These are phyloP conservation scores for Peromyscus attwateri DNA, from an alignment of 2,797 vertebrate species.

Conservation along the genomic window DNA sequence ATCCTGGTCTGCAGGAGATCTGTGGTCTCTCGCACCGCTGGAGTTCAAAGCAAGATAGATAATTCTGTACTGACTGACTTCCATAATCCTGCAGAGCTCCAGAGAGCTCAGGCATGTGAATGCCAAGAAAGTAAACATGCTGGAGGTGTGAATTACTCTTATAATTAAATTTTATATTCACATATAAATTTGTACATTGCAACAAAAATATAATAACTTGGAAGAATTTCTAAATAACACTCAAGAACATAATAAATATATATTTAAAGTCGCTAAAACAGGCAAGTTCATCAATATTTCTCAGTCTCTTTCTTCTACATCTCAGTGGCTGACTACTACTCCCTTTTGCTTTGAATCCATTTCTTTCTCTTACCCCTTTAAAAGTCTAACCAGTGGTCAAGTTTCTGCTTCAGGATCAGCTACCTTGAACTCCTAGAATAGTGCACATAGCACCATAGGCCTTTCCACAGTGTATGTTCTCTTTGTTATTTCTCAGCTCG, in stretches of 20 bases:
- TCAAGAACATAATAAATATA: background rate
- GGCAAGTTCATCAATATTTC: background rate
- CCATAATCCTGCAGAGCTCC: background rate
- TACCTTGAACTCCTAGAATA: background rate
- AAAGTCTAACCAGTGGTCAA: background rate
- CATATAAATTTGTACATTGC: constrained; percentile 48
- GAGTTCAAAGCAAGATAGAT: background rate
- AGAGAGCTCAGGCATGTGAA: constrained; percentile 33
- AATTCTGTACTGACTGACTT: background rate
- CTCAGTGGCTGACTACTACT: background rate
- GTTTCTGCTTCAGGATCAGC: background rate
- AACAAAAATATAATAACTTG: constrained; percentile 56
- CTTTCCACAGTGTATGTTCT: background rate
- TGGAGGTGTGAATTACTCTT: constrained; percentile 56
- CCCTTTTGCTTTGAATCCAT: background rate
- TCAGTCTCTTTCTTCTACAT: background rate
- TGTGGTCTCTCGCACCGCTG: background rate
- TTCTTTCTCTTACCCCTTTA: background rate
- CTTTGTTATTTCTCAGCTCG: background rate
- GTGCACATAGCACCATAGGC: background rate
- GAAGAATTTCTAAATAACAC: constrained; percentile 58
- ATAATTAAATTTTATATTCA: constrained; percentile 63
- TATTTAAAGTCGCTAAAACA: constrained; percentile 53
- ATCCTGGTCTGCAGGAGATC: background rate
- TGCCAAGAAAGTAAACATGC: constrained; percentile 59